phyloP scores from a whole-genome alignment of 23 tunicate species.

The Aplidium turbinatum region DNA sequence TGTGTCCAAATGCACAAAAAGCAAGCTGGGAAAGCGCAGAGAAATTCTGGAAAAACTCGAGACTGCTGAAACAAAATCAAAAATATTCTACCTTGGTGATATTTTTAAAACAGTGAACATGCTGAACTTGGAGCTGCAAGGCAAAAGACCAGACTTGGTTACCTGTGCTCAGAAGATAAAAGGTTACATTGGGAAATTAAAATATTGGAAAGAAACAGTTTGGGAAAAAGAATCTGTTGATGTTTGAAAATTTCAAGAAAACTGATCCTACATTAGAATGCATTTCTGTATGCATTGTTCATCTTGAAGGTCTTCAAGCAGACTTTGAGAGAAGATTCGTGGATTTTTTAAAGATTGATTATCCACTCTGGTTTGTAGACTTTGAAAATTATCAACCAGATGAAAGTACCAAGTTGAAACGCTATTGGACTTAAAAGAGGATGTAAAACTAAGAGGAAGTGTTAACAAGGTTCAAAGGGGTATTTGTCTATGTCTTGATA shows the following conservation, averaged over 20 bases:
- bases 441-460: slow-evolving; percentile 29
- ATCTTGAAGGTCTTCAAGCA: slow-evolving; percentile 35
- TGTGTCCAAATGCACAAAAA: too few relatives aligned
- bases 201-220: slow-evolving; percentile 29
- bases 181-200: slow-evolving; percentile 21
- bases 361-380: slow-evolving; percentile 25
- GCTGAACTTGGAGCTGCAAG: slow-evolving; percentile 35
- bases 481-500: slow-evolving; percentile 29
- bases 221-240: slow-evolving; percentile 13
- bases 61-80: slow-evolving; percentile 30
- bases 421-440: slow-evolving; percentile 29
- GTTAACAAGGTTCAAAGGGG: slow-evolving; percentile 38
- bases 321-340: slow-evolving; percentile 32
- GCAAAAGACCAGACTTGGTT: slow-evolving; percentile 28
- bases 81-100: slow-evolving; percentile 37
- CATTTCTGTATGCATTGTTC: slow-evolving; percentile 29
- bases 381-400: slow-evolving; percentile 23
- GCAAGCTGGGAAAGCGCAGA: too few relatives aligned
- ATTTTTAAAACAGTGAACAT: slow-evolving; percentile 26
- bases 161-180: slow-evolving; percentile 36
- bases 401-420: slow-evolving; percentile 32
- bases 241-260: slow-evolving; percentile 33
- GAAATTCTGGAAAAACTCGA: slow-evolving; percentile 29
- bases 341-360: slow-evolving; percentile 18
- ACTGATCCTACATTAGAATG: slow-evolving; percentile 33